Conservation (phyloP, 2,888 invertebrate genomes). For the Podotricha telesiphe region DNA sequence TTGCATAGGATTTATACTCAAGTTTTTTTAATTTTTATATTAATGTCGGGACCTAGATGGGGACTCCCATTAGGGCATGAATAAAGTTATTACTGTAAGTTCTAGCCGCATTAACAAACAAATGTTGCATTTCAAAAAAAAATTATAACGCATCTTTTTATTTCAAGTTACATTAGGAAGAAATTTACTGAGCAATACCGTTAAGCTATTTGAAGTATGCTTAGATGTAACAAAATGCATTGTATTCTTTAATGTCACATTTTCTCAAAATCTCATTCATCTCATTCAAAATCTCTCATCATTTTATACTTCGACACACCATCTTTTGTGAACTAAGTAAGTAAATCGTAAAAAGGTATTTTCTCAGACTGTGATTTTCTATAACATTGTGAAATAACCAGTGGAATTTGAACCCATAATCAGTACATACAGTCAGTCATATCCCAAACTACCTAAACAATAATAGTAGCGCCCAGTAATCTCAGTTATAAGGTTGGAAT, state of each 20-base stretch:
- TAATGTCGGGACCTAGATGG: constrained; percentile 26
- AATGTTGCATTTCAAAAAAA: constrained; percentile 4
- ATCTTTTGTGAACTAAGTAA: too few species aligned
- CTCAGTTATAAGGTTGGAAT: constrained; percentile 21
- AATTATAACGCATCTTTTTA: background rate
- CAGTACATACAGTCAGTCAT: background rate
- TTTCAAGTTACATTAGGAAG: background rate
- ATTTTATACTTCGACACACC: too few species aligned
- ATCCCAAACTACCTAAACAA: background rate
- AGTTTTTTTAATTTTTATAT: constrained; percentile 23
- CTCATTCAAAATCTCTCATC: too few species aligned
- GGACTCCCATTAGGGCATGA: constrained; percentile 20
- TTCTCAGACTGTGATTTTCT: too few species aligned
- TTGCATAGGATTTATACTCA: constrained; percentile 28
- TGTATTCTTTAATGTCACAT: background rate
- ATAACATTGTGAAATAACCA: too few species aligned
- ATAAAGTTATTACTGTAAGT: constrained; percentile 25
- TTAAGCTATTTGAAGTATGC: background rate
- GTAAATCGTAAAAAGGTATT: too few species aligned
- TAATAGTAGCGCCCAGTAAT: background rate
- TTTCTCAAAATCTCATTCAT: too few species aligned
- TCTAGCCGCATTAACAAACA: constrained; percentile 8
- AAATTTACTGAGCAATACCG: background rate
- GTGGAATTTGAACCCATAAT: too few species aligned
- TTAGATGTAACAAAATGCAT: background rate